Percentiles rank a stretch among this genome's conserved stretches.
These are phyloP conservation scores for Mirza zaza DNA, from an alignment of 2,113 vertebrate genomes.

Conservation along the genomic window DNA sequence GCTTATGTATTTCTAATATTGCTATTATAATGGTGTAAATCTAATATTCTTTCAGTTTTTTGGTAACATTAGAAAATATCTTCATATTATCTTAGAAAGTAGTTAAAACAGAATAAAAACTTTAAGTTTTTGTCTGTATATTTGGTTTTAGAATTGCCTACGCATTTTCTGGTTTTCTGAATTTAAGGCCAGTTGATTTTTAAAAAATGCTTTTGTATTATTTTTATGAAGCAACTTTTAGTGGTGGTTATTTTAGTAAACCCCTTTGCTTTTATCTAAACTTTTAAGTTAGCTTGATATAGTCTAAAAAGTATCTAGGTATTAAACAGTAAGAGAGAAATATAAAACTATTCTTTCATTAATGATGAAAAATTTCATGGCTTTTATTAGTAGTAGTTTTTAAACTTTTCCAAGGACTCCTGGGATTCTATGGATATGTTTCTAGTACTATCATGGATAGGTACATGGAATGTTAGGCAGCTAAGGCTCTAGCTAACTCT, in stretches of 20 bases:
- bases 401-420: not conserved
- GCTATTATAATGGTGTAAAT: not conserved
- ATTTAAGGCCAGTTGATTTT: constrained; percentile 23
- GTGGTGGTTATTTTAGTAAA: constrained; percentile 42
- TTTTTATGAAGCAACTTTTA: constrained; percentile 16
- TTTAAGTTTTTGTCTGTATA: not conserved
- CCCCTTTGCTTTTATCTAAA: not conserved
- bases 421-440: not conserved
- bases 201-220: not conserved
- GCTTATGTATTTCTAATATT: constrained; percentile 46
- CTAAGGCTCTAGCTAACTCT: not conserved
- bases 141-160: constrained; percentile 36
- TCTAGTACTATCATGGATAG: not conserved
- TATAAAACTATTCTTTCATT: not conserved
- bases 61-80: not conserved
- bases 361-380: not conserved
- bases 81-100: constrained; percentile 6
- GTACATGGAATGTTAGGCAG: not conserved
- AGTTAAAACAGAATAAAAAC: constrained; percentile 1
- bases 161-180: not conserved
- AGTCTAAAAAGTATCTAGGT: not conserved
- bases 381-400: not conserved
- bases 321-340: not conserved
- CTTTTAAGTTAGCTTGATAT: constrained; percentile 33
- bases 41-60: not conserved